Base-by-base conservation (phyloP, 2,888 invertebrate species). In the Leptopilina drosophilae region DNA sequence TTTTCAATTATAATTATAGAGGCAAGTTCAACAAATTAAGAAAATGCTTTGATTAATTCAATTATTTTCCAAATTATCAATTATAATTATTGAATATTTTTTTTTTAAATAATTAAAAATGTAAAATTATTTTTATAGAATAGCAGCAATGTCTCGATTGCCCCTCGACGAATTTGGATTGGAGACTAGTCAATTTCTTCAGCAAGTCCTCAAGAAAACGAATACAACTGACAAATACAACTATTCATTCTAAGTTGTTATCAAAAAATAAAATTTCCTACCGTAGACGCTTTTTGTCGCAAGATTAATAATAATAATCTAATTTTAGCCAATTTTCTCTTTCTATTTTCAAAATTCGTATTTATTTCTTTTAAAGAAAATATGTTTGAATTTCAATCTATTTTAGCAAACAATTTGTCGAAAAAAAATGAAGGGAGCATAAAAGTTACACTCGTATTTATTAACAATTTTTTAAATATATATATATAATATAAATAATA, bases 111-210 rank as follows among this genome's bases (percentile, higher is more conserved):
- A 20, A 20, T 20, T 20, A 1, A 20, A 42, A 42, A 42, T 42
- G 0, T 42, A 8, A 42, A 65, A 59, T 65, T 62, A 14, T 64
- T 73, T 64, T 73, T n/a, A 7, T 85, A 95, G 95, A 87, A 93
- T 95, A 82, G 94, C 93, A 40, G 91, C 92, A 67, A 95, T 95
- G 93, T 92, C 93, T 86, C 92, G 95, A 69, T 85, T 88, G 83
- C 92, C 93, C 8, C 92, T 95, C 76, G 94, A 95, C 84, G 90
- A 88, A n/a, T 95, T 94, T 91, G 95, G 95, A 12, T 89, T 94
- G 64, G 92, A 93, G 78, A 92, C 94, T 1, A 93, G 92, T 62
- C 92, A 92, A 86, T 91, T 93, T 80, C 89, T 94, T 64, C 89
- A 90, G 64, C 91, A 93, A 78, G 92, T 93, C 69, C 87, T 94